A percentile compares a stretch with the other conserved stretches of the same genome.
These are phyloP conservation scores for Axea sp. DNA, from an alignment of 2,888 invertebrate species.

Conservation along the genomic window DNA sequence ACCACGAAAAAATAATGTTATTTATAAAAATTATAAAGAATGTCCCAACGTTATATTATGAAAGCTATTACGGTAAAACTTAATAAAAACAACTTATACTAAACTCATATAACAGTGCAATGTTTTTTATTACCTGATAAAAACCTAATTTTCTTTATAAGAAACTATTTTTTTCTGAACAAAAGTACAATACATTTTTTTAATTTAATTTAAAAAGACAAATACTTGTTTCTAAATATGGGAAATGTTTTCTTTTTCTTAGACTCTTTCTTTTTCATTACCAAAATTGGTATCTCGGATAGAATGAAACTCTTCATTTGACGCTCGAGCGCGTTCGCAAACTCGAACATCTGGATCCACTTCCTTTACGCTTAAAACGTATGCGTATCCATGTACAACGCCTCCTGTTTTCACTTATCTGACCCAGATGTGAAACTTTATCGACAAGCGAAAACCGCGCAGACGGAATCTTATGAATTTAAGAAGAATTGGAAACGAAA, in stretches of 20 bases:
- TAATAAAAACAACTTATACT: constrained; percentile 11
- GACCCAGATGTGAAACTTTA: constrained; percentile 74
- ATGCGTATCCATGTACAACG: constrained; percentile 67
- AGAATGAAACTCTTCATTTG: constrained; percentile 57
- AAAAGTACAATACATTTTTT: constrained; percentile 7
- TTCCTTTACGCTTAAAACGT: constrained; percentile 65
- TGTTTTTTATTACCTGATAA: constrained; percentile 4
- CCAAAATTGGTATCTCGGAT: constrained; percentile 63
- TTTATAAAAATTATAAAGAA: constrained; percentile 3
- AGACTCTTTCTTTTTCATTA: constrained; percentile 15
- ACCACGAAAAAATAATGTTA: not conserved
- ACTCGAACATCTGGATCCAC: constrained; percentile 67
- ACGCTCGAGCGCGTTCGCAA: constrained; percentile 67
- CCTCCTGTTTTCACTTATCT: constrained; percentile 77
- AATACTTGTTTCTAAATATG: too few species aligned
- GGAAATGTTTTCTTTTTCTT: constrained; percentile 9
- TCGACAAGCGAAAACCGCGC: constrained; percentile 54
- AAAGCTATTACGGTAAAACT: constrained; percentile 19
- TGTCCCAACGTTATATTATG: not conserved
- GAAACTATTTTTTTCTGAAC: constrained; percentile 6
- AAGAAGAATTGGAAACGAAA: constrained; percentile 36
- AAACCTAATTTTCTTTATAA: too few species aligned
- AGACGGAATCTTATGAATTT: constrained; percentile 56
- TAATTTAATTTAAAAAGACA: not conserved
- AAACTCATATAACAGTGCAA: constrained; percentile 9